Evolutionary conservation across 2,113 vertebrate genomes (phyloP).

Genomic region (Myocastor coypus): DNA sequence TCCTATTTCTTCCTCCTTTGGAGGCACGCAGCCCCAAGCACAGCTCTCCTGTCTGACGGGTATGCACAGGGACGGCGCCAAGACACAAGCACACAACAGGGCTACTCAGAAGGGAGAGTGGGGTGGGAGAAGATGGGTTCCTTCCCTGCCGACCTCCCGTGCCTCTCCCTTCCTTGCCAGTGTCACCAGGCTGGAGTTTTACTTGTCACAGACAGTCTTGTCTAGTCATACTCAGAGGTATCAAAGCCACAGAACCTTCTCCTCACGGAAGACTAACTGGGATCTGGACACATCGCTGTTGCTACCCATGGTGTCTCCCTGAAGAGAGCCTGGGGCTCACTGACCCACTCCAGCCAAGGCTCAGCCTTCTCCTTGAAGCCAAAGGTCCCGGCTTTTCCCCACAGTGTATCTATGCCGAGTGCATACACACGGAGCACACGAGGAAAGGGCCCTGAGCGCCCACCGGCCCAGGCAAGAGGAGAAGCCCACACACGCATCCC

Average conservation of each 20-base stretch:
- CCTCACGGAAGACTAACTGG: background rate
- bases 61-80: background rate
- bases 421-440: background rate
- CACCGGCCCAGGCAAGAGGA: background rate
- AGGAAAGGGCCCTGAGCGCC: too few relatives aligned
- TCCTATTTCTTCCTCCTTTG: background rate
- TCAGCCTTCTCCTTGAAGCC: background rate
- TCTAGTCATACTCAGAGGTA: background rate
- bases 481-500: too few relatives aligned
- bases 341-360: background rate
- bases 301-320: accelerated
- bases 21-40: background rate
- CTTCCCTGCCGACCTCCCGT: background rate
- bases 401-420: background rate
- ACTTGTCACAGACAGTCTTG: background rate
- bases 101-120: background rate
- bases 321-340: background rate
- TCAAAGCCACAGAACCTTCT: background rate
- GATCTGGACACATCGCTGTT: background rate
- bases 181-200: background rate
- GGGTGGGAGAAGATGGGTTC: background rate
- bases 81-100: background rate
- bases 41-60: background rate
- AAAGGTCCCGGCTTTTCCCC: background rate
- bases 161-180: background rate